A percentile compares a stretch with the other conserved stretches of the same genome.
Evolutionary conservation across 2,888 invertebrate genomes (phyloP).

Genomic region (Napeogenes inachia): DNA sequence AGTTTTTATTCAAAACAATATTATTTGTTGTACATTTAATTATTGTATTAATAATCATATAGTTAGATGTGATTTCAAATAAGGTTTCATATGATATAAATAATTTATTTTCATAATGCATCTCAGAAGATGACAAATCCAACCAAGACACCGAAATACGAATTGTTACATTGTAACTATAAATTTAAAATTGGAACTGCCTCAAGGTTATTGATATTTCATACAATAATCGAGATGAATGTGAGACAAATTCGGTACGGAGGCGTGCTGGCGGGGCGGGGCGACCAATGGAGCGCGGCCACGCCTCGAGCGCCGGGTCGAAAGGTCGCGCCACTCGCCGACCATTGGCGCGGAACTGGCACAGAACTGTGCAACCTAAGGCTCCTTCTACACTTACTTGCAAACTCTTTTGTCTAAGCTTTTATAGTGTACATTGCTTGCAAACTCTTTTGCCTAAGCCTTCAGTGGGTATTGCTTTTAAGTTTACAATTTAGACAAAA

Average conservation of each 20-base stretch:
- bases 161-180: constrained; percentile 1
- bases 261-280: constrained; percentile 55
- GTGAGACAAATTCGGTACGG: constrained; percentile 35
- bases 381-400: neutral
- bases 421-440: too few species aligned
- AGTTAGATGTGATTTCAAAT: too few species aligned
- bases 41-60: too few species aligned
- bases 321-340: constrained; percentile 56
- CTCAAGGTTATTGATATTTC: constrained; percentile 28
- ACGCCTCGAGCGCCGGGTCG: constrained; percentile 65
- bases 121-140: neutral
- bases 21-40: too few species aligned
- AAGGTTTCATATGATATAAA: too few species aligned
- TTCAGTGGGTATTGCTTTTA: too few species aligned
- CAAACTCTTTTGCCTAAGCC: neutral
- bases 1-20: too few species aligned
- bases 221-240: constrained; percentile 29
- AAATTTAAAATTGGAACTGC: constrained; percentile 18
- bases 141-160: neutral
- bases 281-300: constrained; percentile 69
- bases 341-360: constrained; percentile 55
- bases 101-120: neutral
- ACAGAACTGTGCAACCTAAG: constrained; percentile 11
- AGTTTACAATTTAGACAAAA: too few species aligned
- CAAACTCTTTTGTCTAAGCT: neutral